Base-by-base conservation (phyloP, 2,113 vertebrate species). In the Prionailurus bengalensis region DNA sequence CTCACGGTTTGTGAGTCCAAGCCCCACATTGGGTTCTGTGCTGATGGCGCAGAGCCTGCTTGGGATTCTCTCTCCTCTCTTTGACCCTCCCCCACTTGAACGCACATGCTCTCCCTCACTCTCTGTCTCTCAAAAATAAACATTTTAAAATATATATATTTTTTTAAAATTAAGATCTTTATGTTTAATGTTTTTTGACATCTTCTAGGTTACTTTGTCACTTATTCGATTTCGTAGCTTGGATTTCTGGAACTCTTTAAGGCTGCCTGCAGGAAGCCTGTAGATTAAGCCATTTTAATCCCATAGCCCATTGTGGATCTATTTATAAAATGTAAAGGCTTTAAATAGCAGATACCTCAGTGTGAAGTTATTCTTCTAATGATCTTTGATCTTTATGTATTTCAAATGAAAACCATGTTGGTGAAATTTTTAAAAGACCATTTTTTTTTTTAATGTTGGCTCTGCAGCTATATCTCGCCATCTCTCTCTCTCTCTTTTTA, bases 361-460 rank as follows among this genome's bases (percentile, higher is more conserved):
- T 53, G 9, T 73, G 58, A 94, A 94, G 27, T 90, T 91, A 86
- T 61, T 93, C 68, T 89, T 31, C 19, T 76, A n/a, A 71, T 33
- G 92, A 42, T 42, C 73, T 91, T 93, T 27, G 12, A 91, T 45
- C 83, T 76, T 82, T 83, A 79, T 5, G 3, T 83, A 45, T 73
- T 83, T 96, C n/a, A 81, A 39, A 39, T 11, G 5, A 82, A 89
- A 95, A 58, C 36, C 21, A 39, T 15, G 23, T 45, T 48, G 65
- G 10, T 87, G 17, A 73, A 65, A 45, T 94, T 88, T 88, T 84
- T 42, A 31, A 79, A 92, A 96, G 58, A 61, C 58, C 58, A 3
- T 23, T 61, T 61, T 61, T 61, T 61, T 61, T 61, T 61, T 61
- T 61, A 3, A 61, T 61, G 58, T 61, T 3, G 21, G 19, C 17